Percentiles rank a stretch among this genome's conserved stretches.
Conservation (phyloP, 2,888 invertebrate species). For the Cordilura impudica region DNA sequence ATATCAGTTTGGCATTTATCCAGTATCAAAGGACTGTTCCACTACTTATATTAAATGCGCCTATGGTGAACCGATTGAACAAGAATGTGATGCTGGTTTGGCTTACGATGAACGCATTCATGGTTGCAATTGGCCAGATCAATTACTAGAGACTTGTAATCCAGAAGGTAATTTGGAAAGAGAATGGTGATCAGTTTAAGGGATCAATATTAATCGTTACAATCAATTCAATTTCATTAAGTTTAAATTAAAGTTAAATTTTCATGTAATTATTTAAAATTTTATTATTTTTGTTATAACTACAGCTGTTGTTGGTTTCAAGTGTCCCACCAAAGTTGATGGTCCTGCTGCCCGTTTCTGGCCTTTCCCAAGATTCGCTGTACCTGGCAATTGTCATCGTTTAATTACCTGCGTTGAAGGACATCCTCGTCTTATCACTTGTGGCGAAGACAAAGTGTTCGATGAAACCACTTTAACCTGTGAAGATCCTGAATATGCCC, state of each 20-base stretch:
- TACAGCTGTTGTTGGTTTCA: conserved; percentile 92
- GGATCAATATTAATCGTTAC: not conserved
- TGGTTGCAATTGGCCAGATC: conserved; percentile 96
- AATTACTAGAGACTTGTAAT: conserved; percentile 90
- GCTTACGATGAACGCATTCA: conserved; percentile 93
- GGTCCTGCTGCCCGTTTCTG: conserved; percentile 92
- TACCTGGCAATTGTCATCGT: conserved; percentile 91
- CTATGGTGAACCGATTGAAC: conserved; percentile 87
- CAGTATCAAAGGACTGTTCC: conserved; percentile 88
- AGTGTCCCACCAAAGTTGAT: conserved; percentile 91
- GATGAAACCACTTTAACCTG: conserved; percentile 90
- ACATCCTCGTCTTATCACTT: conserved; percentile 90
- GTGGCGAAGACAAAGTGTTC: conserved; percentile 92
- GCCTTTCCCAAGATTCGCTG: conserved; percentile 94
- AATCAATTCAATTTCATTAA: not conserved
- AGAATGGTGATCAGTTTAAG: not conserved
- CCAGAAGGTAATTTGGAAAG: conserved; percentile 85
- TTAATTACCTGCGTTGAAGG: conserved; percentile 95
- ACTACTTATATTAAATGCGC: conserved; percentile 92
- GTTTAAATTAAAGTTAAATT: not conserved
- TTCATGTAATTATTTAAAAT: not conserved
- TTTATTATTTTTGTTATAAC: not conserved
- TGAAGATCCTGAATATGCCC: conserved; percentile 80
- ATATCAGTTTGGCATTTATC: conserved; percentile 92
- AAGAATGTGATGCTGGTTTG: conserved; percentile 91